Conservation (phyloP, 2,797 vertebrate genomes). For the Cygnus olor region DNA sequence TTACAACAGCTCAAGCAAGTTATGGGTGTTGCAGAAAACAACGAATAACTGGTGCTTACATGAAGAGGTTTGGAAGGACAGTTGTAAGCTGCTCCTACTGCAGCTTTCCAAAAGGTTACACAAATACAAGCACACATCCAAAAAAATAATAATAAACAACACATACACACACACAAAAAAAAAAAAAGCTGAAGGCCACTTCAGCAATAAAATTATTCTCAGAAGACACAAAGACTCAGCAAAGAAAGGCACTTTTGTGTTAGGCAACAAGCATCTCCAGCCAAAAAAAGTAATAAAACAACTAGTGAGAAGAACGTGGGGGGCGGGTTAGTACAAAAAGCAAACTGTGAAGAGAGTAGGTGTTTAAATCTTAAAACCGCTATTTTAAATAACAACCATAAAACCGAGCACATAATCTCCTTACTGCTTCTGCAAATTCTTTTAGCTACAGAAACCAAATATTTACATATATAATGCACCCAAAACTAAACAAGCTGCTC, state of each 20-base stretch:
- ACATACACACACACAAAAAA: background rate
- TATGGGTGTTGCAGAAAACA: background rate
- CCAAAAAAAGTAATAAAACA: slow-evolving; percentile 30
- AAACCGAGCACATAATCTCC: slow-evolving; percentile 12
- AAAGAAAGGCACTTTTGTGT: slow-evolving; percentile 1
- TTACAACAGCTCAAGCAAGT: background rate
- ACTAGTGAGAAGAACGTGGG: background rate
- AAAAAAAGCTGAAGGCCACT: background rate
- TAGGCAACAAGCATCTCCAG: background rate
- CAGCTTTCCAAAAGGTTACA: background rate
- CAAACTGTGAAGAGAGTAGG: background rate
- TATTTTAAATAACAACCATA: slow-evolving; percentile 2
- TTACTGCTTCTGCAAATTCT: slow-evolving; percentile 4
- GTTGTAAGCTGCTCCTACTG: background rate
- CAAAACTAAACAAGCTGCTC: slow-evolving; percentile 21
- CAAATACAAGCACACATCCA: background rate
- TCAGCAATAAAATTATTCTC: background rate
- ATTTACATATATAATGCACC: background rate
- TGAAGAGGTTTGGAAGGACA: background rate
- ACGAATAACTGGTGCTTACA: background rate
- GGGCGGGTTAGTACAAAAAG: background rate
- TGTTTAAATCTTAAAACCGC: background rate
- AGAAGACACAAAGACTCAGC: background rate
- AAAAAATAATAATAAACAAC: background rate
- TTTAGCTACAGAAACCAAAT: background rate